Percentiles rank a stretch among this genome's conserved stretches.
Conservation (phyloP, 2,113 vertebrate genomes). For the Megaptera novaeangliae region DNA sequence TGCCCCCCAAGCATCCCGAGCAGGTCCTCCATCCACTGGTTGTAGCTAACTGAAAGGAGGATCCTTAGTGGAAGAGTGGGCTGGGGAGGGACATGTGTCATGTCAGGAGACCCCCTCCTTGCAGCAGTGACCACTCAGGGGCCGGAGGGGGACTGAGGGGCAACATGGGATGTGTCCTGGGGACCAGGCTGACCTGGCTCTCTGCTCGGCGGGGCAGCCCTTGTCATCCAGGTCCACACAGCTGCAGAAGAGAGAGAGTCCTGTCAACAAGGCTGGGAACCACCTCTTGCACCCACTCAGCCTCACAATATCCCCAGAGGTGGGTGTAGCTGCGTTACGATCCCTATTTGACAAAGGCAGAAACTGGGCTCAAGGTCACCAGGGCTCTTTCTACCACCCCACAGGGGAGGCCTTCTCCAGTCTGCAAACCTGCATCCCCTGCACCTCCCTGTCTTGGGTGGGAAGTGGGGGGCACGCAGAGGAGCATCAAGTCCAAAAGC, state of each 20-base stretch:
- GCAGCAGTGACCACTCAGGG: background rate
- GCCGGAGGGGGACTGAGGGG: background rate
- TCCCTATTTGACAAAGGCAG: background rate
- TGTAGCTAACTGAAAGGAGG: background rate
- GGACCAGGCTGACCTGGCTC: constrained; percentile 83
- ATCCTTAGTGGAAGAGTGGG: background rate
- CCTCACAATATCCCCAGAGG: background rate
- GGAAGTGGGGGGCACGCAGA: background rate
- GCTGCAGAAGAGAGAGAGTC: constrained; percentile 77
- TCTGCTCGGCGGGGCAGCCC: constrained; percentile 90
- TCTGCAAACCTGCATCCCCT: background rate
- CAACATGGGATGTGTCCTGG: rapidly evolving
- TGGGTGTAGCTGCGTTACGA: background rate
- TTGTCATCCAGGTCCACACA: constrained; percentile 89
- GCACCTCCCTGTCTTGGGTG: background rate
- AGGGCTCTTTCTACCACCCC: background rate
- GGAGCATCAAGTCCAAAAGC: background rate
- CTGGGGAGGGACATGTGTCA: background rate
- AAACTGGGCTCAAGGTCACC: background rate
- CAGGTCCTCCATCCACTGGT: background rate
- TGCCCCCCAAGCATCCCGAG: background rate
- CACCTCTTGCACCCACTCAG: background rate
- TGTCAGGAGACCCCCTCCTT: background rate
- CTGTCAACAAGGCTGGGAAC: background rate
- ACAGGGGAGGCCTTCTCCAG: background rate